Evolutionary conservation across 2,113 vertebrate genomes (phyloP).

Genomic region (Dryoscopus gambensis): DNA sequence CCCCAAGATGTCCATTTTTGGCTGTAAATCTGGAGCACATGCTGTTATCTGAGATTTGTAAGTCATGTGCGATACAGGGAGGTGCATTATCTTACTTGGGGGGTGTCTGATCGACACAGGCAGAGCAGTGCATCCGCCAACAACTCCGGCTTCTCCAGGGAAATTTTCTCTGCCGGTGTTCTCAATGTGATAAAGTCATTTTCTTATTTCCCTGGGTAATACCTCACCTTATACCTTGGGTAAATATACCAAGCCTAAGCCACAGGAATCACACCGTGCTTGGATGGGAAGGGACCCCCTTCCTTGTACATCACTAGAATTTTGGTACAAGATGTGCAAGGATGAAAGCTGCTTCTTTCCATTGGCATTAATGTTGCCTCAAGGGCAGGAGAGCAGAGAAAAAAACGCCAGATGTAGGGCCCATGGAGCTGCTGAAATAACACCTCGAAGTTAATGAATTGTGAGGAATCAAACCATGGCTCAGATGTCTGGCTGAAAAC

Average conservation of each 20-base stretch:
- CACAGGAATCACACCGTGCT: background rate
- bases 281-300: background rate
- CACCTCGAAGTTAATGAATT: background rate
- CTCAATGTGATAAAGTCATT: background rate
- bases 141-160: background rate
- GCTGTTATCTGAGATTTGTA: slow-evolving; percentile 51
- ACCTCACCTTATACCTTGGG: background rate
- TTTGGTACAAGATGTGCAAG: background rate
- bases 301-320: background rate
- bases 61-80: background rate
- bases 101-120: background rate
- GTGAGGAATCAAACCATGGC: background rate
- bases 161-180: background rate
- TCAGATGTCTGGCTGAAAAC: background rate
- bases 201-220: background rate
- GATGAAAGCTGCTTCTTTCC: background rate
- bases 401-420: background rate
- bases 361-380: background rate
- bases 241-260: background rate
- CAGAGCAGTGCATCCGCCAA: background rate
- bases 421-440: background rate
- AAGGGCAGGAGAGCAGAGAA: background rate
- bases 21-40: slow-evolving; percentile 64
- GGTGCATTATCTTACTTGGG: background rate
- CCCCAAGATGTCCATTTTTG: slow-evolving; percentile 65